Conservation (phyloP, 2,113 vertebrate species). For the Pitta sordida region DNA sequence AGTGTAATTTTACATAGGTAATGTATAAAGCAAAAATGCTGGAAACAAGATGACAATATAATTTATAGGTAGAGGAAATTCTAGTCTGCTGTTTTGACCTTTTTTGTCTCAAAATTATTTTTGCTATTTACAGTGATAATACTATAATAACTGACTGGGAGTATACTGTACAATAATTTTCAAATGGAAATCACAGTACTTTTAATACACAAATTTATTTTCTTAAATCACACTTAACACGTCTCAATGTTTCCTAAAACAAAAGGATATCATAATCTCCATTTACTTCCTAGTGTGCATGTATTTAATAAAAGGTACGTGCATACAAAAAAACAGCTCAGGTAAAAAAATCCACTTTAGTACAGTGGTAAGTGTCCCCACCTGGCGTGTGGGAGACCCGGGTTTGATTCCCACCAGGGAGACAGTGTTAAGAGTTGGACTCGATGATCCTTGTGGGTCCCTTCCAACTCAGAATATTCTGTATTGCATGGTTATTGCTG, state of each 20-base stretch:
- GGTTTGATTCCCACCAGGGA: too few species aligned
- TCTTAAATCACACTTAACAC: neutral
- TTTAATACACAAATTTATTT: neutral
- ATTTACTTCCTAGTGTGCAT: neutral
- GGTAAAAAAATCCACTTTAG: too few species aligned
- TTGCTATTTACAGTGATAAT: neutral
- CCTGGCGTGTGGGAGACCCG: too few species aligned
- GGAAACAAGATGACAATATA: neutral
- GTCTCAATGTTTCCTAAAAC: neutral
- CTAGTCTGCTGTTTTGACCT: neutral
- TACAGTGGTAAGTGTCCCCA: too few species aligned
- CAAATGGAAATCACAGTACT: neutral
- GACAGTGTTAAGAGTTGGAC: too few species aligned
- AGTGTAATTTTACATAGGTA: neutral
- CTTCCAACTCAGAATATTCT: too few species aligned
- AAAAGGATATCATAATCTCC: neutral
- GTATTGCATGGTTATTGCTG: neutral
- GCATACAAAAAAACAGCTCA: neutral
- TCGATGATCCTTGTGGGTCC: too few species aligned
- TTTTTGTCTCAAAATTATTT: neutral
- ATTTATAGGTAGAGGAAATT: neutral
- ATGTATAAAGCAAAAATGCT: neutral
- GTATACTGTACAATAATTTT: neutral
- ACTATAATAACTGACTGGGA: neutral
- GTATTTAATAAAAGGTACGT: neutral